A percentile compares a stretch with the other conserved stretches of the same genome.
Conservation (phyloP, 2,888 invertebrate genomes). For the Lasius fuliginosus region DNA sequence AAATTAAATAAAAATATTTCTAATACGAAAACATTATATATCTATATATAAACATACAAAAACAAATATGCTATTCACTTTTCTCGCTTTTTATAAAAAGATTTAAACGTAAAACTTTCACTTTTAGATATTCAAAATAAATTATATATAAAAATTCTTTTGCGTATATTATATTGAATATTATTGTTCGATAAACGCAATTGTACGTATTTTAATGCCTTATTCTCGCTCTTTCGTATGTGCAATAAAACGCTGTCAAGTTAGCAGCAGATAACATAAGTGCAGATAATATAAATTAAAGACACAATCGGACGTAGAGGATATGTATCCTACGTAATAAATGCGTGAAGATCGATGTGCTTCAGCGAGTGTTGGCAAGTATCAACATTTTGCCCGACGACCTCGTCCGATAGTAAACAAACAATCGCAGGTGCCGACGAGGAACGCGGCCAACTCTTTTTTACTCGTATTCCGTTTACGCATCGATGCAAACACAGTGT, state of each 20-base stretch:
- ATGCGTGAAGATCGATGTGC: conserved; percentile 19
- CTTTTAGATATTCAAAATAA: background rate
- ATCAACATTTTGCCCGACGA: conserved; percentile 19
- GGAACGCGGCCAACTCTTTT: conserved; percentile 27
- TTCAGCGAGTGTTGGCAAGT: background rate
- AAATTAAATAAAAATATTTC: background rate
- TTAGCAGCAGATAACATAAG: background rate
- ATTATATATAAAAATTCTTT: background rate
- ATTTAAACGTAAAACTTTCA: background rate
- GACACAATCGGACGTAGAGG: background rate
- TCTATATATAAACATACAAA: background rate
- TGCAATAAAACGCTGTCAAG: background rate
- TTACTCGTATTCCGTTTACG: conserved; percentile 34
- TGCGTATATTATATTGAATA: background rate
- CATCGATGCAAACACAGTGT: conserved; percentile 16
- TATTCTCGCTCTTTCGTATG: background rate
- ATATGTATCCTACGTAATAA: conserved; percentile 14
- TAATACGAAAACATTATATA: background rate
- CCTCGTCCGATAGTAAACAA: conserved; percentile 36
- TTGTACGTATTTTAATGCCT: background rate
- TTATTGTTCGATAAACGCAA: background rate
- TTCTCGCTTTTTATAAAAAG: background rate
- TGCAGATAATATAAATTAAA: conserved; percentile 8
- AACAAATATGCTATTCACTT: background rate
- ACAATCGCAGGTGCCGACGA: conserved; percentile 16